A percentile compares a stretch with the other conserved stretches of the same genome.
Evolutionary conservation across 2,888 invertebrate genomes (phyloP).

Genomic region (Drosophila yooni): DNA sequence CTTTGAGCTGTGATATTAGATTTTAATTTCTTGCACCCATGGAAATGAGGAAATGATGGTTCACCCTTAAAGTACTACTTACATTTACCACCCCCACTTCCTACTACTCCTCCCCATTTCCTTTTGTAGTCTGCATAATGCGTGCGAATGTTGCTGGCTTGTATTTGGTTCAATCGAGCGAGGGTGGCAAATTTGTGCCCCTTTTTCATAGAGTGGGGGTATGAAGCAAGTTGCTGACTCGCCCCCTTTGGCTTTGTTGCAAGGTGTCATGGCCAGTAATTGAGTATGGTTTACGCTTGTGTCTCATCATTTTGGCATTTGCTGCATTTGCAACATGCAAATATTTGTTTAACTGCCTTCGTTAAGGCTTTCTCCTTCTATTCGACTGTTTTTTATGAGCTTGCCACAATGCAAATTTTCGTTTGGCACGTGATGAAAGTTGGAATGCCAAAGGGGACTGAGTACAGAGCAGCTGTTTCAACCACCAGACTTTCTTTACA

Average conservation of each 20-base stretch:
- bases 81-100: neutral
- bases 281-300: slow-evolving; percentile 70
- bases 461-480: slow-evolving; percentile 45
- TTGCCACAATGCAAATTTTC: slow-evolving; percentile 62
- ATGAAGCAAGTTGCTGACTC: neutral
- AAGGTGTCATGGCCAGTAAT: slow-evolving; percentile 78
- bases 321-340: slow-evolving; percentile 69
- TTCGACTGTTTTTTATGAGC: slow-evolving; percentile 21
- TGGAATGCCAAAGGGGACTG: neutral
- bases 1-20: slow-evolving; percentile 78
- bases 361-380: slow-evolving; percentile 44
- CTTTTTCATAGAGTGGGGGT: neutral
- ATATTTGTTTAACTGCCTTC: slow-evolving; percentile 76
- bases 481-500: slow-evolving; percentile 41
- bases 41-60: slow-evolving; percentile 55
- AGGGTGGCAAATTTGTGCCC: slow-evolving; percentile 39
- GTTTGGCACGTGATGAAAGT: slow-evolving; percentile 68
- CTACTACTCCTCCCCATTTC: neutral
- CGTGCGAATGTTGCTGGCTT: slow-evolving; percentile 72
- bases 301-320: slow-evolving; percentile 69
- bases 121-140: slow-evolving; percentile 24
- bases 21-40: slow-evolving; percentile 80
- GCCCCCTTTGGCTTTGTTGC: slow-evolving; percentile 53
- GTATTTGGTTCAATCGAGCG: slow-evolving; percentile 58
- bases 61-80: slow-evolving; percentile 51